Base-by-base conservation (phyloP, 1,140 invertebrate genomes). In the Pseudomyrmex pallidus region DNA sequence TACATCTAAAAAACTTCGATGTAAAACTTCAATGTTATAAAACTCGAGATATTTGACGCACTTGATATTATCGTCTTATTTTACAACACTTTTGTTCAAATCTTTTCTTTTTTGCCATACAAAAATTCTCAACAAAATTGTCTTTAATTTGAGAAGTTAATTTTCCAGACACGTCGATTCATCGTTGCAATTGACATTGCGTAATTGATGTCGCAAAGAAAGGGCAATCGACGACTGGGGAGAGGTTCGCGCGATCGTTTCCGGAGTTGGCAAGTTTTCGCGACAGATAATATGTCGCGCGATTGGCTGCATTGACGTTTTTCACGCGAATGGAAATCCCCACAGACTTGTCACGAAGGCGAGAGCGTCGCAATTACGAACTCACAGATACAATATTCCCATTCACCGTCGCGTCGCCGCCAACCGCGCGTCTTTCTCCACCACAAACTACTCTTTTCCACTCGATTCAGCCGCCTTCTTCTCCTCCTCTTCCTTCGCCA, bases 311-410 rank as follows among this genome's bases (percentile, higher is more conserved):
- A 85, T 85, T 74, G 72, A 82, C 61, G 35, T 72, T 59, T 17
- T 62, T 12, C 72, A n/a, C 17, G 20, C 54, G 25, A 59, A 70
- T 66, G 2, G 20, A 66, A 57, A 80, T 62, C 56, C 2, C 22
- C n/a, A 48, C 25, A 48, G 64, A 70, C 44, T 44, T 68, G 50
- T 22, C 64, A n/a, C 7, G 5, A 35, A 3, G n/a, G 12, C n/a
- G 8, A 54, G 56, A 54, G 46, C 17, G 61, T 66, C 44, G 66
- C 85, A 86, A 87, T 87, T 87, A 87, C 85, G 25, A 73, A 63
- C 61, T 78, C 46, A 54, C 61, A 59, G 5, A 59, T 74, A 86
- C 85, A 84, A 86, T 86, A 84, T 86, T 85, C 56, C 82, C 52
- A 15, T 25, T 56, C 48, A 15, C 0, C 70, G 7, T 13, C 12